These are phyloP conservation scores for Myotis findleyi DNA, from an alignment of 2,797 vertebrate species.

Conservation along the genomic window DNA sequence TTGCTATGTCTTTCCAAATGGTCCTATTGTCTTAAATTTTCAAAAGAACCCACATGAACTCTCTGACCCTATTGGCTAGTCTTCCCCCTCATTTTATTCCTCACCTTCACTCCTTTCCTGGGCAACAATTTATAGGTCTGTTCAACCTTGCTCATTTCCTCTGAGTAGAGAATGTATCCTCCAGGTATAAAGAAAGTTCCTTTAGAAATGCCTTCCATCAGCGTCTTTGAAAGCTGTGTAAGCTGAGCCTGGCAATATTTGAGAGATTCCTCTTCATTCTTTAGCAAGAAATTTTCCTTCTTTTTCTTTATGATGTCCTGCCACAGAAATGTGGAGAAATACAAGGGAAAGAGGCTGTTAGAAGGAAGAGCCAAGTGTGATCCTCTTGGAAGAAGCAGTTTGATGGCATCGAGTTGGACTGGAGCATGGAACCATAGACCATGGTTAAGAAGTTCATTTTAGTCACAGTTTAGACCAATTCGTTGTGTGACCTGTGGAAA, in stretches of 20 bases:
- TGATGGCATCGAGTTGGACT: not conserved
- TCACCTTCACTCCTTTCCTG: slow-evolving; percentile 79
- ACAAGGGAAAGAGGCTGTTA: not conserved
- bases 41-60: not conserved
- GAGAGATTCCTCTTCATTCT: too few relatives aligned
- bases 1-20: not conserved
- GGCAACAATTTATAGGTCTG: slow-evolving; percentile 57
- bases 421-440: too few relatives aligned
- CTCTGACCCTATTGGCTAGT: not conserved
- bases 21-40: not conserved
- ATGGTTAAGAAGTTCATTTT: too few relatives aligned
- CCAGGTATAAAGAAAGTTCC: slow-evolving; percentile 68
- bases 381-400: not conserved
- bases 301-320: slow-evolving; percentile 61
- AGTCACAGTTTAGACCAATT: too few relatives aligned
- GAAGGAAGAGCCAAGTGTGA: not conserved
- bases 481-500: too few relatives aligned
- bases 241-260: not conserved
- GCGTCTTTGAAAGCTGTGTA: not conserved
- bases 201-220: not conserved
- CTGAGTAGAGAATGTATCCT: slow-evolving; percentile 77
- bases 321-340: not conserved
- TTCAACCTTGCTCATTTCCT: slow-evolving; percentile 41
- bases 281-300: not conserved
- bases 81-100: not conserved